These are phyloP conservation scores for Andrena bucephala DNA, from an alignment of 2,888 invertebrate species.

Conservation along the genomic window DNA sequence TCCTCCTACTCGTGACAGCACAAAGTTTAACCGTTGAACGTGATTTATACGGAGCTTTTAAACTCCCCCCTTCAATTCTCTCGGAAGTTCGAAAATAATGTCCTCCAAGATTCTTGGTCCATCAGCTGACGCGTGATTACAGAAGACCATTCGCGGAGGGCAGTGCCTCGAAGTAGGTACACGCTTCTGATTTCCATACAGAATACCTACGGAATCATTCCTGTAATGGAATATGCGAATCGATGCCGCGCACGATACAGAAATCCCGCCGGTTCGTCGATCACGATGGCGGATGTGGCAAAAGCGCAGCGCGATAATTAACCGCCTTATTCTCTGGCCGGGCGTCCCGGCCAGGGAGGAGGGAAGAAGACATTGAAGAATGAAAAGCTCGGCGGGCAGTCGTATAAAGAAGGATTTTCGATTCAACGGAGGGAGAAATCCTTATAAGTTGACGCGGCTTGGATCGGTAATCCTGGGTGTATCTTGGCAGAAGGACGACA, in stretches of 20 bases:
- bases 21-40: neutral
- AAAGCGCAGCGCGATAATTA: conserved; percentile 48
- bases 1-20: neutral
- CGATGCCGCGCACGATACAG: neutral
- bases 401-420: conserved; percentile 63
- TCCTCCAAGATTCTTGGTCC: neutral
- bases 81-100: neutral
- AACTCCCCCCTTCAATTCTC: neutral
- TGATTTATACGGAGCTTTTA: neutral
- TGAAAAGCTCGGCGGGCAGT: conserved; percentile 55
- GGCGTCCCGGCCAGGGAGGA: conserved; percentile 12
- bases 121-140: neutral
- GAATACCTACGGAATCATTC: neutral
- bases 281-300: neutral
- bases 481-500: conserved; percentile 64
- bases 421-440: conserved; percentile 61
- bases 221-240: neutral
- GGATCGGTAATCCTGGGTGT: conserved; percentile 62
- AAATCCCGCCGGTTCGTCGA: neutral
- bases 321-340: conserved; percentile 43
- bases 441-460: conserved; percentile 66
- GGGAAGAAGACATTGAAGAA: conserved; percentile 55
- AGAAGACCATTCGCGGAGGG: neutral
- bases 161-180: neutral
- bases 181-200: neutral